A percentile compares a stretch with the other conserved stretches of the same genome.
Evolutionary conservation across 2,113 vertebrate genomes (phyloP).

Genomic region (Tetrax tetrax): DNA sequence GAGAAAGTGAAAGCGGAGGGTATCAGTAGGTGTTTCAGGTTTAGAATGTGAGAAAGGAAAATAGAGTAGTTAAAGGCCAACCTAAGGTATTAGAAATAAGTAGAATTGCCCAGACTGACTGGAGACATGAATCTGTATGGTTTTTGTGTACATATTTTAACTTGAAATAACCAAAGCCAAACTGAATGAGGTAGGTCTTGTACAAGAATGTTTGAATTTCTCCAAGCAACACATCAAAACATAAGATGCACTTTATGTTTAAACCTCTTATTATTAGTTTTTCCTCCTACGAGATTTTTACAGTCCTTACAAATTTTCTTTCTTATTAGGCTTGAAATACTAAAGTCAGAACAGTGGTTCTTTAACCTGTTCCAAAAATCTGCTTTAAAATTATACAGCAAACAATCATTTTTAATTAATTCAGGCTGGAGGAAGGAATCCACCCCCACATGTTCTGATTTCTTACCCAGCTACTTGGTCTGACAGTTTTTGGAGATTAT

Average conservation of each 20-base stretch:
- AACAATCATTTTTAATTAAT: slow-evolving; percentile 58
- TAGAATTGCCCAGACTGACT: not conserved
- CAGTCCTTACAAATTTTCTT: not conserved
- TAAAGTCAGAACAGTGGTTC: not conserved
- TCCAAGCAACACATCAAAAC: not conserved
- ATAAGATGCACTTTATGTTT: not conserved
- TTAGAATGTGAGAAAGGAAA: not conserved
- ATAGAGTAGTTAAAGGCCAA: not conserved
- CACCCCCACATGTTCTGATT: slow-evolving; percentile 63
- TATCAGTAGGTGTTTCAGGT: not conserved
- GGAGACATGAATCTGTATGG: not conserved
- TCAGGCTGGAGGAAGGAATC: slow-evolving; percentile 62
- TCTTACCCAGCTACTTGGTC: slow-evolving; percentile 55
- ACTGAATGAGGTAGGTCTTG: not conserved
- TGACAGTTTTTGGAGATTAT: slow-evolving; percentile 32
- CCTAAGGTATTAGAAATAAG: not conserved
- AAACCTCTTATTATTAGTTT: not conserved
- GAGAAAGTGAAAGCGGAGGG: not conserved
- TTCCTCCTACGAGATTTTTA: not conserved
- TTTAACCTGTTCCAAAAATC: slow-evolving; percentile 48
- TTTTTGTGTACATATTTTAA: not conserved
- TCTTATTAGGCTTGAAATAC: not conserved
- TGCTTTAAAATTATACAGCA: not conserved
- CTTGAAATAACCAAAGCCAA: not conserved
- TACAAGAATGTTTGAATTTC: not conserved